phyloP scores from a whole-genome alignment of 1,140 invertebrate species.

The Laupala kohalensis region DNA sequence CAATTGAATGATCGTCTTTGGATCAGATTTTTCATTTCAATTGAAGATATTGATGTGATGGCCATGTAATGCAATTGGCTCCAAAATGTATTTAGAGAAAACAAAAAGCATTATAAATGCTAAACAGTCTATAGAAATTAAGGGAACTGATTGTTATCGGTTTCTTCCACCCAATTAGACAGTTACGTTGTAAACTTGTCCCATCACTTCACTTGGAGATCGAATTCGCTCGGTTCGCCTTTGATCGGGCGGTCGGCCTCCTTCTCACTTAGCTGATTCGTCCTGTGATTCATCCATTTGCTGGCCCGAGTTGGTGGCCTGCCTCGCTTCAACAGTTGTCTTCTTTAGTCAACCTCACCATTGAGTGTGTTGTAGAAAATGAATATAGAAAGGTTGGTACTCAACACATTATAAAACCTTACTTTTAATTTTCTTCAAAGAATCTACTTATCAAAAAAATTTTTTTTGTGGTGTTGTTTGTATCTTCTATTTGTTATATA shows the following conservation, averaged over 20 bases:
- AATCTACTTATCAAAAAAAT: too few relatives aligned
- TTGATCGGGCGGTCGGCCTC: conserved; percentile 1
- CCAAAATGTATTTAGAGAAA: background rate
- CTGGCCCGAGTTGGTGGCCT: conserved; percentile 6
- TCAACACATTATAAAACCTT: conserved; percentile 1
- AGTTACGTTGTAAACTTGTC: conserved; percentile 16
- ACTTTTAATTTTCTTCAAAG: background rate
- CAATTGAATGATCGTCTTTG: background rate
- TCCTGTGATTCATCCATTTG: conserved; percentile 8
- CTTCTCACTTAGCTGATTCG: conserved; percentile 5
- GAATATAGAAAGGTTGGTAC: conserved; percentile 11
- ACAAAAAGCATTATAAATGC: background rate
- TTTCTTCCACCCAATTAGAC: conserved; percentile 18
- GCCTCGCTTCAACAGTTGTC: conserved; percentile 6
- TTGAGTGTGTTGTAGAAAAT: background rate
- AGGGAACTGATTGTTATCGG: conserved; percentile 11
- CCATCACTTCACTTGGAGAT: conserved; percentile 9
- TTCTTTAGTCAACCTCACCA: conserved; percentile 7
- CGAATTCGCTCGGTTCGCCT: conserved; percentile 8
- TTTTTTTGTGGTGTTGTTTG: too few relatives aligned
- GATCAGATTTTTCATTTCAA: background rate
- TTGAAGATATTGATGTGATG: background rate
- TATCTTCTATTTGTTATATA: too few relatives aligned
- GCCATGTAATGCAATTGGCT: background rate
- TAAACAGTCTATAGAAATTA: background rate